Evolutionary conservation across 2,888 invertebrate genomes (phyloP).

Genomic region (Entomobrya proxima): DNA sequence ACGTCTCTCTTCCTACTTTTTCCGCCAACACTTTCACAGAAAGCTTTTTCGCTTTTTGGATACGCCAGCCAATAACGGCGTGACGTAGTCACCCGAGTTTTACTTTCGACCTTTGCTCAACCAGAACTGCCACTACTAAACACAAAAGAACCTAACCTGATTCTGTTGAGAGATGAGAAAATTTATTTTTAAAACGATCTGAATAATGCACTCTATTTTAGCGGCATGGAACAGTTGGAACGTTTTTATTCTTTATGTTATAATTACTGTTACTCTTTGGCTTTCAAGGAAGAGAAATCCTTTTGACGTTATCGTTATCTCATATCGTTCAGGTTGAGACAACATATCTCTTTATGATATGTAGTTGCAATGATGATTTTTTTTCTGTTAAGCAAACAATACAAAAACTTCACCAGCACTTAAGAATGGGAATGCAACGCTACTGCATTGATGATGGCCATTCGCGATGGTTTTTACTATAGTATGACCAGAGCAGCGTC

Average conservation of each 20-base stretch:
- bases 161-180: not conserved
- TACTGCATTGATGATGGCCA: slow-evolving; percentile 1
- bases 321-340: not conserved
- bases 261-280: not conserved
- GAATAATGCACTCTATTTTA: not conserved
- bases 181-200: slow-evolving; percentile 12
- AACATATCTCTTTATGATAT: not conserved
- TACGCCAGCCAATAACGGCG: slow-evolving; percentile 8
- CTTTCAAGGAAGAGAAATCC: not conserved
- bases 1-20: not conserved
- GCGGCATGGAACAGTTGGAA: not conserved
- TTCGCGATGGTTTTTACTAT: not conserved
- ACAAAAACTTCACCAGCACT: too few species aligned
- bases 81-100: slow-evolving; percentile 22
- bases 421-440: not conserved
- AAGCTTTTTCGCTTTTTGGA: too few species aligned
- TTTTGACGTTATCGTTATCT: slow-evolving; percentile 13
- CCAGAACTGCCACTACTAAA: not conserved
- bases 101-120: slow-evolving; percentile 31
- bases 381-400: not conserved
- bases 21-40: not conserved
- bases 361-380: not conserved
- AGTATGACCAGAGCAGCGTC: not conserved
- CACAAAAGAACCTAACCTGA: not conserved
- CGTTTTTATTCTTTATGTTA: not conserved